Evolutionary conservation across 2,113 vertebrate genomes (phyloP).

Genomic region (Gallinago jamesoni): DNA sequence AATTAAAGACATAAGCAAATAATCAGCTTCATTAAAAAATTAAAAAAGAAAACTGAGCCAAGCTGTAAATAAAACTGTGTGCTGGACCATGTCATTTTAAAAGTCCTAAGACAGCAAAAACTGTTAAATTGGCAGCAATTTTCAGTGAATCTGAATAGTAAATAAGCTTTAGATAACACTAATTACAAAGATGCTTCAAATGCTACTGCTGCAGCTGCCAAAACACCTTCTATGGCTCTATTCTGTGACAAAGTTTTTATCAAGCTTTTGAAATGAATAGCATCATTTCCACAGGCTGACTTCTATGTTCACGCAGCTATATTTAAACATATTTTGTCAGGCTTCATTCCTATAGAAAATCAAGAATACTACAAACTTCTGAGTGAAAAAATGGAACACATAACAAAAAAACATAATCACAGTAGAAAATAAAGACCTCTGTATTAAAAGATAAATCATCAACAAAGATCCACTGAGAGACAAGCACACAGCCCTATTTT

Average conservation of each 20-base stretch:
- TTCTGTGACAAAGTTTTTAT: conserved; percentile 63
- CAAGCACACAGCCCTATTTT: neutral
- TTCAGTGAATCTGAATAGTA: conserved; percentile 66
- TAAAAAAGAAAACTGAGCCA: neutral
- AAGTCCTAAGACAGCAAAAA: conserved; percentile 45
- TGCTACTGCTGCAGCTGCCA: conserved; percentile 58
- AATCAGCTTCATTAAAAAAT: neutral
- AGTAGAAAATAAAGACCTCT: neutral
- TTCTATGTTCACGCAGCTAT: conserved; percentile 21
- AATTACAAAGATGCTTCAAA: conserved; percentile 69
- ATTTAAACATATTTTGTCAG: conserved; percentile 63
- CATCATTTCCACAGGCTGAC: conserved; percentile 39
- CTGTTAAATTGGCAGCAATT: conserved; percentile 34
- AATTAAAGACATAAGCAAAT: neutral
- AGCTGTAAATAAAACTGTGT: neutral
- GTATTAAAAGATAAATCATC: neutral
- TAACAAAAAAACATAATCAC: neutral
- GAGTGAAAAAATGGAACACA: neutral
- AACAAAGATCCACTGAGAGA: neutral
- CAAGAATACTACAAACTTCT: conserved; percentile 38
- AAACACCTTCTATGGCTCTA: conserved; percentile 64
- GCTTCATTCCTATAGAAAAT: conserved; percentile 5
- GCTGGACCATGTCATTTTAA: neutral
- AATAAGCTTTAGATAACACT: conserved; percentile 72
- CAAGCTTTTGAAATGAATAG: conserved; percentile 27